phyloP scores from a whole-genome alignment of 2,113 vertebrate species.

The Perca fluviatilis region DNA sequence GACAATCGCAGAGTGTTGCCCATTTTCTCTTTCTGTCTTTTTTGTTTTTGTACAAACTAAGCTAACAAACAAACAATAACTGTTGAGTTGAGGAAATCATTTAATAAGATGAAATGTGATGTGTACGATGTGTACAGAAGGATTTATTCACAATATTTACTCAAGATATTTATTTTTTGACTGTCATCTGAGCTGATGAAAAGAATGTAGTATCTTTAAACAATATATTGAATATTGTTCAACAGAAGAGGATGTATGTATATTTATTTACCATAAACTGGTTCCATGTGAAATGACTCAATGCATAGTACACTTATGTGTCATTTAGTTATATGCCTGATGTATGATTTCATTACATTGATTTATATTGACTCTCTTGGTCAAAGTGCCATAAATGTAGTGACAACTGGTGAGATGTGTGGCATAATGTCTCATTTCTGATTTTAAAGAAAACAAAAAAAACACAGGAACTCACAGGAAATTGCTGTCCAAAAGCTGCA shows the following conservation, averaged over 20 bases:
- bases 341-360: slow-evolving; percentile 23
- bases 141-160: slow-evolving; percentile 18
- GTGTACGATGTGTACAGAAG: slow-evolving; percentile 24
- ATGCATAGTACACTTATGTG: slow-evolving; percentile 49
- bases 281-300: slow-evolving; percentile 54
- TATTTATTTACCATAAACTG: slow-evolving; percentile 64
- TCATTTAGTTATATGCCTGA: slow-evolving; percentile 39
- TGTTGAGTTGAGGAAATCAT: neutral
- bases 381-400: slow-evolving; percentile 61
- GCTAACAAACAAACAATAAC: slow-evolving; percentile 32
- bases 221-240: slow-evolving; percentile 13
- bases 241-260: slow-evolving; percentile 63
- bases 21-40: slow-evolving; percentile 18
- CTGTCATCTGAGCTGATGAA: slow-evolving; percentile 28
- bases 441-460: slow-evolving; percentile 20
- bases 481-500: slow-evolving; percentile 14
- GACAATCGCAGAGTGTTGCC: slow-evolving; percentile 70
- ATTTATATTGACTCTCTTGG: slow-evolving; percentile 20
- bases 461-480: neutral
- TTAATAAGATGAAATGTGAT: slow-evolving; percentile 30
- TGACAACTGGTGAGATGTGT: slow-evolving; percentile 43
- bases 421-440: slow-evolving; percentile 23
- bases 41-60: slow-evolving; percentile 31
- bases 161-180: slow-evolving; percentile 56
- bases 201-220: slow-evolving; percentile 59